Evolutionary conservation across 2,888 invertebrate species (phyloP).

Genomic region (Petrophora chlorosata): DNA sequence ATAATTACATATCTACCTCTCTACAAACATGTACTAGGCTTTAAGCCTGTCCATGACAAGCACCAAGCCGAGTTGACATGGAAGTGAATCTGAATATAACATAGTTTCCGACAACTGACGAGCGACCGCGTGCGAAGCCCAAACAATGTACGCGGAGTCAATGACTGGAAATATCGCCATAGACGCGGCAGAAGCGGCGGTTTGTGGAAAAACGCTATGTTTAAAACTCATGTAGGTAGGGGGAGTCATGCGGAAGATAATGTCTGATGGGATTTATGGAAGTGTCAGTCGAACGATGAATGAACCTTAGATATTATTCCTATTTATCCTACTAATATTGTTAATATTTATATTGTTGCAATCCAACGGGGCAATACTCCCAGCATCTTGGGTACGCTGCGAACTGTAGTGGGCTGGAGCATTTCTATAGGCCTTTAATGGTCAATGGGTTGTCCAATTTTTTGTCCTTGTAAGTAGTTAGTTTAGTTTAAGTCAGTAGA

Average conservation of each 20-base stretch:
- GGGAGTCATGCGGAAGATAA: conserved; percentile 10
- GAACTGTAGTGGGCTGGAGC: too few species aligned
- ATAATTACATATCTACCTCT: too few species aligned
- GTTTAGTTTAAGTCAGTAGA: too few species aligned
- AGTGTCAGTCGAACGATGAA: conserved; percentile 8
- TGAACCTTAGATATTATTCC: background rate
- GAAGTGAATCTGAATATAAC: conserved; percentile 44
- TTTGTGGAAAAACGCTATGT: conserved; percentile 13
- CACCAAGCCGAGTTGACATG: conserved; percentile 19
- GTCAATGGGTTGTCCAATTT: too few species aligned
- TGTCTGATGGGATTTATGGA: conserved; percentile 12
- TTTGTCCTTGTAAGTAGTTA: too few species aligned
- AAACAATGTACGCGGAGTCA: conserved; percentile 43
- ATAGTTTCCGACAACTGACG: conserved; percentile 36
- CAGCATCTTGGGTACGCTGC: too few species aligned
- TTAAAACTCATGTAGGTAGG: too few species aligned
- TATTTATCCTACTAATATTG: too few species aligned
- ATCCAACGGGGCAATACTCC: too few species aligned
- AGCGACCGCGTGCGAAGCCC: conserved; percentile 38
- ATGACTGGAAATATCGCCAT: conserved; percentile 39
- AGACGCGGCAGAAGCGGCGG: conserved; percentile 25
- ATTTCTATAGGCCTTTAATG: too few species aligned
- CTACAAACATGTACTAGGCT: background rate
- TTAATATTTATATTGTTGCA: too few species aligned
- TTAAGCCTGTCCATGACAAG: background rate